Base-by-base conservation (phyloP, 2,113 vertebrate species). In the Rhea americana region DNA sequence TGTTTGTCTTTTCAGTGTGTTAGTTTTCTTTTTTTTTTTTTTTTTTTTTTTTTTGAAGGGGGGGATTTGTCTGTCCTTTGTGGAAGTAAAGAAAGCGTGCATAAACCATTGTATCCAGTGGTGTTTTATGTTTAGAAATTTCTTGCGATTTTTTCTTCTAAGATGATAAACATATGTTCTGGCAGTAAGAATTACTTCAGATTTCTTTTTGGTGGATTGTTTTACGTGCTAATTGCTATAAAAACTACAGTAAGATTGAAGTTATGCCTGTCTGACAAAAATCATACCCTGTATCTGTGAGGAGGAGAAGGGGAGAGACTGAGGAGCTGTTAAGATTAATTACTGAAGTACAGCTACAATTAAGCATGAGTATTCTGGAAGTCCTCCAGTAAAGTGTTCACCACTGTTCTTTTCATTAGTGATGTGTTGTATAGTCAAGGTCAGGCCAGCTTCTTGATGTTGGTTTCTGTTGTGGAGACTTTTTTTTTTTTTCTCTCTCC, bases 351-450 rank as follows among this genome's bases (percentile, higher is more conserved):
- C 45, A 79, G n/a, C 78, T 87, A 8, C 84, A 95, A 93, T 96
- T 96, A 95, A 94, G 59, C 81, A 86, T 96, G 95, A 96, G 90
- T n/a, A 51, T 88, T 39, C 93, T 86, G 50, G 88, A 95, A 94
- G 83, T 84, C 85, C 77, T 90, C 39, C 74, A 47, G 77, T 37
- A 76, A 70, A 87, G 35, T 74, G 76, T 74, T 90, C 45, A 13
- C 74, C 53, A 78, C 5, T 41, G 7, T 90, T 63, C 74, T 91
- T 93, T 79, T 66, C 86, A 21, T 96, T 92, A 94, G 55, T 78
- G n/a, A 86, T 5, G 9, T 32, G 47, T 30, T 53, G 53, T n/a
- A 2, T 73, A 12, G 80, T 87, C 71, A 68, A 26, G 68, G 85
- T 43, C 77, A n/a, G 58, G 62, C 53, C 6, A 39, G 63, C 41